These are phyloP conservation scores for Schizopygopsis malacanthus DNA, from an alignment of 2,797 vertebrate genomes.

Conservation along the genomic window DNA sequence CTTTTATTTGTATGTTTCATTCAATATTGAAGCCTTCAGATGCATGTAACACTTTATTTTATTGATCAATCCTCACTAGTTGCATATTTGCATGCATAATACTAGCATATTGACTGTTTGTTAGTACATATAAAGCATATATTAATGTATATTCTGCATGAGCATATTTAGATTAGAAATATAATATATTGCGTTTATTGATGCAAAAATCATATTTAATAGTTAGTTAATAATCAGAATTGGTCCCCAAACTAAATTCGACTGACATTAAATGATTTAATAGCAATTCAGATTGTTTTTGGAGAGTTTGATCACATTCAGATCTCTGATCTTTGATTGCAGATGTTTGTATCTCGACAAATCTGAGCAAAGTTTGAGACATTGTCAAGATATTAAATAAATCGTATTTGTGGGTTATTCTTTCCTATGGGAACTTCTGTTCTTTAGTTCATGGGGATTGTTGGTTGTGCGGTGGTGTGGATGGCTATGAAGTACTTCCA, in stretches of 20 bases:
- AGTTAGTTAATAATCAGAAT: background rate
- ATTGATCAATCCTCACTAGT: background rate
- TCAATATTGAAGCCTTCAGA: background rate
- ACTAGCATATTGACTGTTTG: background rate
- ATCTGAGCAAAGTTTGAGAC: background rate
- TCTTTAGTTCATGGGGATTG: background rate
- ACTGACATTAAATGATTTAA: background rate
- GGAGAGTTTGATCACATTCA: background rate
- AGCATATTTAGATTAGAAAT: background rate
- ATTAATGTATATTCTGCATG: background rate
- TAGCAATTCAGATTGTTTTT: background rate
- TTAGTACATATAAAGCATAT: background rate
- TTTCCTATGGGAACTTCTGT: background rate
- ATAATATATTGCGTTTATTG: background rate
- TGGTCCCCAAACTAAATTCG: background rate
- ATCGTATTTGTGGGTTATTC: background rate
- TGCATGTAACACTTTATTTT: background rate
- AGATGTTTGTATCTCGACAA: background rate
- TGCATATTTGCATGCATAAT: background rate
- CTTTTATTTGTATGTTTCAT: background rate
- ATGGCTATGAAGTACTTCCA: background rate
- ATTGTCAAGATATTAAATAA: background rate
- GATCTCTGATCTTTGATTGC: background rate
- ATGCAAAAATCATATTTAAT: background rate
- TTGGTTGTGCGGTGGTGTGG: background rate